Conservation (phyloP, 37 sponge, comb jelly and placozoan genomes). For the Chondrilla cf. caribensis region DNA sequence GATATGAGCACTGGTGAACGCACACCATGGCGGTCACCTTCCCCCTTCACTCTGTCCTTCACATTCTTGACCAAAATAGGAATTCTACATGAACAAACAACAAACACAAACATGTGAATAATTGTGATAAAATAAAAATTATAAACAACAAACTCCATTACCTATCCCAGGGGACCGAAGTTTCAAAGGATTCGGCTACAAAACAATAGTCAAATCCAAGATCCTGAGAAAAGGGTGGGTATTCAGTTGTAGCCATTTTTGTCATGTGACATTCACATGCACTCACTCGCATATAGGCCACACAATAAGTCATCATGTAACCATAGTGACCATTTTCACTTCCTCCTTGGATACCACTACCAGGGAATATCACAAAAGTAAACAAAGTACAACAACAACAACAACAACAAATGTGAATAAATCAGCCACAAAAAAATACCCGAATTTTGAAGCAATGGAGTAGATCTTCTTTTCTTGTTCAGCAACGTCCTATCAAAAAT, state of each 20-base stretch:
- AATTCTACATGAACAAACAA: conserved; percentile 41
- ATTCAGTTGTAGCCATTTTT: not conserved
- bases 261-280: conserved; percentile 1
- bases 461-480: conserved; percentile 64
- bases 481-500: conserved; percentile 61
- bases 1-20: conserved; percentile 35
- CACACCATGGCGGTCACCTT: conserved; percentile 51
- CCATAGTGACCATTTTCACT: conserved; percentile 91
- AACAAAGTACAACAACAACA: not conserved
- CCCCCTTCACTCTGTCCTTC: conserved; percentile 48
- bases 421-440: conserved; percentile 37
- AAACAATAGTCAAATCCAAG: conserved; percentile 82
- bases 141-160: conserved; percentile 15
- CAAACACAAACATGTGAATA: not conserved
- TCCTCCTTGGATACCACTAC: conserved; percentile 87
- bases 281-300: conserved; percentile 89
- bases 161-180: conserved; percentile 95
- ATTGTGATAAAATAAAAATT: not conserved
- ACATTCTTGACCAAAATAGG: conserved; percentile 69
- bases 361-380: too few species aligned
- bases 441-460: conserved; percentile 66
- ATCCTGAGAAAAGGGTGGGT: conserved; percentile 45
- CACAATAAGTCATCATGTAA: conserved; percentile 84
- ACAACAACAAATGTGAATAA: conserved; percentile 6
- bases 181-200: conserved; percentile 93